A percentile compares a stretch with the other conserved stretches of the same genome.
phyloP scores from a whole-genome alignment of 2,888 invertebrate genomes.

The Pegoplata infirma region DNA sequence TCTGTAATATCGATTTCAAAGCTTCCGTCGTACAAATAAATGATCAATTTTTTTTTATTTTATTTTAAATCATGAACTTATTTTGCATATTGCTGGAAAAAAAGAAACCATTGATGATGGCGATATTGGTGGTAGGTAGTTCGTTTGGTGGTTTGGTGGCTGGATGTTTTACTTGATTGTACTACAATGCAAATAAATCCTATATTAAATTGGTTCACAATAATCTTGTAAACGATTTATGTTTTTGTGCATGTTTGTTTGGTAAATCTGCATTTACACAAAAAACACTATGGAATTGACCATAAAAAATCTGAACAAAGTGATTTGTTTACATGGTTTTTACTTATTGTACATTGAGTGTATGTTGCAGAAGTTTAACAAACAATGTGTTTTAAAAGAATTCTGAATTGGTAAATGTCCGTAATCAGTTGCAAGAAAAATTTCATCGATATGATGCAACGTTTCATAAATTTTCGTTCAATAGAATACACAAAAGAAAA shows the following conservation, averaged over 20 bases:
- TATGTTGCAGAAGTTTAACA: too few species aligned
- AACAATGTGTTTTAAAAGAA: neutral
- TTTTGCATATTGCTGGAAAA: conserved; percentile 58
- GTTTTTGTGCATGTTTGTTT: conserved; percentile 62
- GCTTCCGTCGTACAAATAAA: conserved; percentile 64
- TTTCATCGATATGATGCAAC: too few species aligned
- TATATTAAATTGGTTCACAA: conserved; percentile 62
- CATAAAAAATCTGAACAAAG: conserved; percentile 21
- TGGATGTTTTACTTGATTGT: conserved; percentile 22
- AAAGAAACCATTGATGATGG: conserved; percentile 52
- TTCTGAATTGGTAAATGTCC: too few species aligned
- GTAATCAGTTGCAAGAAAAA: too few species aligned
- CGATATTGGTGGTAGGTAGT: conserved; percentile 28
- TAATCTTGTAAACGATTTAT: conserved; percentile 63
- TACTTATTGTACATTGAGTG: conserved; percentile 45
- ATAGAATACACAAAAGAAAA: too few species aligned
- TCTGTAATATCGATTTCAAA: conserved; percentile 66
- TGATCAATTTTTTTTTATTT: conserved; percentile 50
- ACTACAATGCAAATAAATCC: conserved; percentile 54
- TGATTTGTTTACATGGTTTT: conserved; percentile 58
- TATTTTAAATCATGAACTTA: conserved; percentile 50
- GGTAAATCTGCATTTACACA: conserved; percentile 58
- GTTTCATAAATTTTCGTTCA: too few species aligned
- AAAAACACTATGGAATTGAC: neutral
- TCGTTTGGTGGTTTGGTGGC: too few species aligned